These are phyloP conservation scores for Lycorma delicatula DNA, from an alignment of 1,140 invertebrate genomes.

Conservation along the genomic window DNA sequence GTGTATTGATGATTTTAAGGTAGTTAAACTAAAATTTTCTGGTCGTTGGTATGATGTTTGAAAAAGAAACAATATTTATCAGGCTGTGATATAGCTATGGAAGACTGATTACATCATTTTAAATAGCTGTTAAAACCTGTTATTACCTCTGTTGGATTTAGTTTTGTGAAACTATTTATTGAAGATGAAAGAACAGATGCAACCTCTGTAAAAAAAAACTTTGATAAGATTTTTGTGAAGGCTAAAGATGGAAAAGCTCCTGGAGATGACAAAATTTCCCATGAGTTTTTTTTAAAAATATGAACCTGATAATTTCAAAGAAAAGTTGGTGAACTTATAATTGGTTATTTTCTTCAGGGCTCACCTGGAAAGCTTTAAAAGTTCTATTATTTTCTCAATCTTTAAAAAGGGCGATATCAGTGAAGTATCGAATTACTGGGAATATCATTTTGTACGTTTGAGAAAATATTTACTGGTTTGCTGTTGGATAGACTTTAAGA, in stretches of 20 bases:
- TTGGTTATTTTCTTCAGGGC: neutral
- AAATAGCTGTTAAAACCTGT: neutral
- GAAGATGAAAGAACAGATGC: neutral
- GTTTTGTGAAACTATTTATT: neutral
- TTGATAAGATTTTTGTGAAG: neutral
- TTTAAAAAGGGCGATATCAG: conserved; percentile 24
- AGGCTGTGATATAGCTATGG: neutral
- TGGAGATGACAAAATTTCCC: conserved; percentile 10
- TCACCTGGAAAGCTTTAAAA: neutral
- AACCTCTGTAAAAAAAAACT: neutral
- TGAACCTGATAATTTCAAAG: conserved; percentile 2
- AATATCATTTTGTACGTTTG: conserved; percentile 23
- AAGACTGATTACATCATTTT: neutral
- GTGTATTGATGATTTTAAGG: neutral
- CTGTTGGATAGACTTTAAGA: conserved; percentile 20
- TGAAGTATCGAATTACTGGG: conserved; percentile 27
- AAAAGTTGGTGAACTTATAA: neutral
- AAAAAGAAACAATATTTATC: neutral
- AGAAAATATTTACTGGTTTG: conserved; percentile 27
- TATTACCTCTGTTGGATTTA: neutral
- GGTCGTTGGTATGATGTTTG: conserved; percentile 1
- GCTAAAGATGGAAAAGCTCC: neutral
- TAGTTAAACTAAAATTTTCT: conserved; percentile 2
- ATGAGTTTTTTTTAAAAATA: conserved; percentile 10
- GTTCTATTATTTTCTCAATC: conserved; percentile 9